Base-by-base conservation (phyloP, 2,797 vertebrate species). In the Philypnodon macrostomus region DNA sequence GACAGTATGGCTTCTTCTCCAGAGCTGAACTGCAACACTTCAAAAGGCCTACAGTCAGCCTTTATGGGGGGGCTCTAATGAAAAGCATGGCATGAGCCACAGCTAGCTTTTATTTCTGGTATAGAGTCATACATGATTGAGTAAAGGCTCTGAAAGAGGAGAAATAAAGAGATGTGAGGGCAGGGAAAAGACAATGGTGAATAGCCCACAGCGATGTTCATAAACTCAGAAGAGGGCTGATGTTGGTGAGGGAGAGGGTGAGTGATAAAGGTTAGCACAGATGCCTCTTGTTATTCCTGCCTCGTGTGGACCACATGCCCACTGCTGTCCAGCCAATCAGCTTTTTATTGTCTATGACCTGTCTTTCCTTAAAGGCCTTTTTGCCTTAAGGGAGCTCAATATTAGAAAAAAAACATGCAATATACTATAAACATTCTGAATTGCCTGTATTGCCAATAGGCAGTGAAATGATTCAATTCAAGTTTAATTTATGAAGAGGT, bases 111-210 rank as follows among this genome's bases (percentile, higher is more conserved):
- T 71, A 78, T 81, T 81, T 70, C 62, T 48, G 35, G 75, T 70
- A 55, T 69, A 67, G 57, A 80, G 63, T 80, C 77, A 79, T 81
- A 66, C 77, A 80, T 74, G 81, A 83, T 69, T 79, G 79, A 83
- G 71, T 69, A 74, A 79, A 80, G 67, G 33, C 11, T 8, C 33
- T 34, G 53, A 57, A 33, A 55, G 37, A 47, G 39, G 53, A 29
- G 4, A 16, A 14, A 41, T 27, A 40, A 42, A 49, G 42, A 51
- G 44, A 60, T 24, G 41, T 29, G 56, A 51, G 62, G 23, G 48
- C 45, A 55, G 16, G 16, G 40, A 39, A 66, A 66, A 70, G 51
- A 75, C 62, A 55, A 63, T 57, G 36, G 44, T 47, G 66, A 73
- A 32, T 5, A 36, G 72, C 32, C 53, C 42, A 54, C 63, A 75